Evolutionary conservation across 2,888 invertebrate genomes (phyloP).

Genomic region (Oegoconia quadripuncta): DNA sequence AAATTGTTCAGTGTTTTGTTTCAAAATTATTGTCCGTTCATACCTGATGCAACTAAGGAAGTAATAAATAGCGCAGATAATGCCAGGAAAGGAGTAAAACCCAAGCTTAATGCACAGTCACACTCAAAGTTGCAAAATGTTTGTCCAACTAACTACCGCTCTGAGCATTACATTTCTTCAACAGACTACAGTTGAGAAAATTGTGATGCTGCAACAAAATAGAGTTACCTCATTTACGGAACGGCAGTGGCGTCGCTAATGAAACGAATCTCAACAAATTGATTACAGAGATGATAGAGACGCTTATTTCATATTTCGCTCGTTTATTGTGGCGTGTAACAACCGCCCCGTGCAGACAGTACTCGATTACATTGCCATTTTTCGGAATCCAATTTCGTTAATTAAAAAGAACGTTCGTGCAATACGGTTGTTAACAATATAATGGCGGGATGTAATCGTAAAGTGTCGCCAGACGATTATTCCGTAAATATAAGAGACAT

Average conservation of each 20-base stretch:
- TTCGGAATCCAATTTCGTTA: constrained; percentile 43
- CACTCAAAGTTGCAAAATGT: constrained; percentile 35
- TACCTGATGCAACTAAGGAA: too few species aligned
- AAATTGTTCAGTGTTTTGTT: too few species aligned
- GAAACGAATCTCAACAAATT: constrained; percentile 29
- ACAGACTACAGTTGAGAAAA: constrained; percentile 37
- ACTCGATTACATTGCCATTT: constrained; percentile 26
- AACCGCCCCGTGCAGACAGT: constrained; percentile 3
- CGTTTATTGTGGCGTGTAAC: neutral
- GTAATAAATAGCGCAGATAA: constrained; percentile 13
- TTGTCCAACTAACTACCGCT: constrained; percentile 22
- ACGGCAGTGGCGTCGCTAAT: constrained; percentile 34
- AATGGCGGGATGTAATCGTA: too few species aligned
- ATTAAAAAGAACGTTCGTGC: constrained; percentile 46
- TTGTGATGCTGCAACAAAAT: constrained; percentile 39
- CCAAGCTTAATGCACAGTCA: constrained; percentile 31
- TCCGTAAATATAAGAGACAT: too few species aligned
- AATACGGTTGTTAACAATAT: constrained; percentile 35
- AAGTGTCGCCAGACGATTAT: too few species aligned
- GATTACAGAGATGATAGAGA: constrained; percentile 10
- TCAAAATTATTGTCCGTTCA: too few species aligned
- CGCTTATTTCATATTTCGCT: constrained; percentile 9
- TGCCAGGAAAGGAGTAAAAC: constrained; percentile 29
- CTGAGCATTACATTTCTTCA: constrained; percentile 27
- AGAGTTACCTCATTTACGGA: constrained; percentile 45